Evolutionary conservation across 2,888 invertebrate species (phyloP).

Genomic region (Aporophyla nigra): DNA sequence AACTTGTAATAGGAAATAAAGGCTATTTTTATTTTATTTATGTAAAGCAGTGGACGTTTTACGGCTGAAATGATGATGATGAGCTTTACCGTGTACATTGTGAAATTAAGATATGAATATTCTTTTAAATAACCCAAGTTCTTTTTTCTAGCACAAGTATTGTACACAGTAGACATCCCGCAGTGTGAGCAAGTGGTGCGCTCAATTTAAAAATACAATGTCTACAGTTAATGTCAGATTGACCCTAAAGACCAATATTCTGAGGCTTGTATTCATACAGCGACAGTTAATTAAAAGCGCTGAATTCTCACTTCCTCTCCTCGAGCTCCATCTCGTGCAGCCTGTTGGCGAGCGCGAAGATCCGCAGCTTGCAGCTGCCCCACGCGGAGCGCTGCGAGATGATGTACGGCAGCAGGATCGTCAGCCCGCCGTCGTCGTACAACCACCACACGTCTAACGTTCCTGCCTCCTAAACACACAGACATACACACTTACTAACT

Average conservation of each 20-base stretch:
- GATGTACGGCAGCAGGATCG: slow-evolving; percentile 96
- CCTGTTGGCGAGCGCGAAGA: slow-evolving; percentile 96
- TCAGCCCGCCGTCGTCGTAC: slow-evolving; percentile 97
- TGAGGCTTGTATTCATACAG: background rate
- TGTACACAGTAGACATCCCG: background rate
- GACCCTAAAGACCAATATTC: background rate
- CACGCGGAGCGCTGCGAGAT: slow-evolving; percentile 95
- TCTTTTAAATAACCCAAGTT: background rate
- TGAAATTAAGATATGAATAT: background rate
- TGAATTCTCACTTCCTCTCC: slow-evolving; percentile 94
- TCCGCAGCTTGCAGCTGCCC: slow-evolving; percentile 94
- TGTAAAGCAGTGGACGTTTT: no score
- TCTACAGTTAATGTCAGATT: background rate
- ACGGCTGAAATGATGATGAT: no score
- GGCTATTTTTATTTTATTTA: no score
- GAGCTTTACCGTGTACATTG: no score
- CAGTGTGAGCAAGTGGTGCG: background rate
- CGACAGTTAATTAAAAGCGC: no score
- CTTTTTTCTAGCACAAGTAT: background rate
- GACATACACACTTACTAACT: background rate
- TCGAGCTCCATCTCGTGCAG: slow-evolving; percentile 94
- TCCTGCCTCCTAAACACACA: slow-evolving; percentile 92
- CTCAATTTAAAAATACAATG: background rate
- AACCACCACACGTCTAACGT: slow-evolving; percentile 99
- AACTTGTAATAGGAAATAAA: no score